Evolutionary conservation across 2,888 invertebrate genomes (phyloP).

Genomic region (Rhaphigaster nebulosa): DNA sequence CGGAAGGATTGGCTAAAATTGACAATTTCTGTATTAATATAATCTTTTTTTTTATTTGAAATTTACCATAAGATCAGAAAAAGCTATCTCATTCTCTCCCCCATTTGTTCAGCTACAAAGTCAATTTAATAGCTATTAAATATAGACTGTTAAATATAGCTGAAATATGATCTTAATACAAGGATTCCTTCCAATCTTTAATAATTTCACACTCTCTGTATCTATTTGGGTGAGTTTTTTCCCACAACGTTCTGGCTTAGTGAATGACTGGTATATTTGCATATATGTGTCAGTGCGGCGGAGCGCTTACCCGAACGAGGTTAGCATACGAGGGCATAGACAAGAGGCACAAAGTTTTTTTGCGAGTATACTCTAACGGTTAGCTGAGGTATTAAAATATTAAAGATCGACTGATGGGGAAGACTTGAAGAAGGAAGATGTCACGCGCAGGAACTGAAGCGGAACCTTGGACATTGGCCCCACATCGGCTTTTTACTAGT

Average conservation of each 20-base stretch:
- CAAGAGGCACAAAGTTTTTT: not conserved
- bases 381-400: constrained; percentile 3
- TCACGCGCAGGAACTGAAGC: constrained; percentile 25
- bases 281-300: constrained; percentile 10
- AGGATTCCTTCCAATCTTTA: not conserved
- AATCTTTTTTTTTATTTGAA: no score
- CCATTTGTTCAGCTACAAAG: no score
- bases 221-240: not conserved
- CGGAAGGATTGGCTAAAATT: no score
- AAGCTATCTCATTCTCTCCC: no score
- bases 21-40: no score
- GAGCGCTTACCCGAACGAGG: constrained; percentile 31
- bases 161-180: no score
- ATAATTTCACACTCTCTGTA: not conserved
- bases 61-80: no score
- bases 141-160: no score
- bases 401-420: constrained; percentile 12
- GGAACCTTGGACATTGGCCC: constrained; percentile 47
- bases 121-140: no score
- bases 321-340: not conserved
- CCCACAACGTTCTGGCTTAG: not conserved
- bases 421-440: constrained; percentile 27
- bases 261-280: not conserved
- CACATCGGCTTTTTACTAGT: constrained; percentile 20
- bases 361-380: not conserved